A percentile compares a stretch with the other conserved stretches of the same genome.
phyloP scores from a whole-genome alignment of 2,113 vertebrate species.

The Eclectus roratus region DNA sequence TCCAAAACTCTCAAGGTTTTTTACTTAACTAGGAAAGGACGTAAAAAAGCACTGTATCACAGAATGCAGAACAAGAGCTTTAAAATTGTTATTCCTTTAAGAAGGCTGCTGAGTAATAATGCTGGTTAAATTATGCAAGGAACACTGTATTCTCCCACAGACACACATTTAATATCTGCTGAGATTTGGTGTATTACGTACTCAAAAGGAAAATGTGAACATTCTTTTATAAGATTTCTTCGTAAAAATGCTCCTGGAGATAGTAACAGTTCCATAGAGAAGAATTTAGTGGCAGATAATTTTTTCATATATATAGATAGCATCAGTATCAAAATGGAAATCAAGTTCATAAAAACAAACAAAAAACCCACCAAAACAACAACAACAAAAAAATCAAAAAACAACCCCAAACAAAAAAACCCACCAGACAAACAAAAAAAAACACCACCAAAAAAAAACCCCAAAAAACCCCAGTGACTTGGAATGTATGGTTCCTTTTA shows the following conservation, averaged over 20 bases:
- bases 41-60: constrained; percentile 19
- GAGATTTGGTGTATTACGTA: constrained; percentile 13
- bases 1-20: background rate
- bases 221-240: constrained; percentile 23
- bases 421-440: background rate
- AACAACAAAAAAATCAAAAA: background rate
- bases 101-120: constrained; percentile 53
- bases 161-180: constrained; percentile 39
- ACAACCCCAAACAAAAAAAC: no score
- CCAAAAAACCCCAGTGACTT: background rate
- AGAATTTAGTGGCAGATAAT: background rate
- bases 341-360: background rate
- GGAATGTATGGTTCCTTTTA: background rate
- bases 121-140: constrained; percentile 57
- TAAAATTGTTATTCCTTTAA: constrained; percentile 51
- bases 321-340: constrained; percentile 17
- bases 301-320: background rate
- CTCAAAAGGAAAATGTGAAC: background rate
- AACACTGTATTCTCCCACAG: constrained; percentile 39
- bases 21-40: constrained; percentile 47
- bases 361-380: background rate
- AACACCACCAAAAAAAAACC: fast-evolving
- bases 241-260: background rate
- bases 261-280: constrained; percentile 11
- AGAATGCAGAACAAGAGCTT: background rate